Base-by-base conservation (phyloP, 2,888 invertebrate genomes). In the Arrhopalites spinosus region DNA sequence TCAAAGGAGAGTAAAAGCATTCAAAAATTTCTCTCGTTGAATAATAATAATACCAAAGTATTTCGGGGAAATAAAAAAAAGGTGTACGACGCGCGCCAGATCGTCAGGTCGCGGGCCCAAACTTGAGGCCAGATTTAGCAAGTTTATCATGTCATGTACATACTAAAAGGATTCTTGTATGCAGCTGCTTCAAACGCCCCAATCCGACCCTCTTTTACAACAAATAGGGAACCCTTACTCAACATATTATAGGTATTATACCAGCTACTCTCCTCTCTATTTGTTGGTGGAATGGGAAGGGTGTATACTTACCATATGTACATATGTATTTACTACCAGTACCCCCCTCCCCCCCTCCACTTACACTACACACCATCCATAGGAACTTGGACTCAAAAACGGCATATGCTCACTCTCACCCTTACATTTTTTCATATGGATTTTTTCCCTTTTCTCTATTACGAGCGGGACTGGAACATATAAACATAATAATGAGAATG, bases 21-120 rank as follows among this genome's bases (percentile, higher is more conserved):
- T 71, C 59, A 71, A 43, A n/a, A 47, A 68, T 43, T 43, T 43
- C 66, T 36, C 29, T 27, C 27, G 70, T 70, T 56, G 53, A 70
- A 59, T 70, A 70, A 70, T 70, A 70, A 70, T 25, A 70, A 64
- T 36, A 36, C 30, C 15, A n/a, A 36, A 20, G 64, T 64, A 45
- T 27, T n/a, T n/a, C n/a, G n/a, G n/a, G n/a, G n/a, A n/a, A n/a
- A n/a, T n/a, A n/a, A n/a, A n/a, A n/a, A n/a, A n/a, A n/a, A n/a
- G n/a, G n/a, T n/a, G n/a, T n/a, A n/a, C n/a, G 70, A 66, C 23
- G 36, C 80, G 81, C 80, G 81, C 79, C 80, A 78, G 78, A 80
- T 79, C 81, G 80, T 79, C 79, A 79, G 80, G 76, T 73, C 61
- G 76, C 68, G 77, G 73, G 77, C 81, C 81, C 81, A n/a, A n/a